These are phyloP conservation scores for Apostichopus parvimensis DNA, from an alignment of 35 echinoderm and acorn worm species.

Conservation along the genomic window DNA sequence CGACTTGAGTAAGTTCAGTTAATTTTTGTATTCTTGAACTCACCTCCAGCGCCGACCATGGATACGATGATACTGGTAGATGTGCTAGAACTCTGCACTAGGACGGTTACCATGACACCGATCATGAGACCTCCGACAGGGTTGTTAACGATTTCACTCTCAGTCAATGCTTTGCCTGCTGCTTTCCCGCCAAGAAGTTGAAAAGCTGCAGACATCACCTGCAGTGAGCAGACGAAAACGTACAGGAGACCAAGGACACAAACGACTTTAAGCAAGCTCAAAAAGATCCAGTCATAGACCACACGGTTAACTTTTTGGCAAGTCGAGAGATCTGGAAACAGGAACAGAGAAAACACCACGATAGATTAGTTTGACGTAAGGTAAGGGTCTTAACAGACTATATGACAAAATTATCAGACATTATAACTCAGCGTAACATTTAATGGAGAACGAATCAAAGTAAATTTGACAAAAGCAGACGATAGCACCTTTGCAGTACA, in stretches of 20 bases:
- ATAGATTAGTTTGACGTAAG: no score
- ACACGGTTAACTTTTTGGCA: constrained; percentile 39
- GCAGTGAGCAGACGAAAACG: constrained; percentile 89
- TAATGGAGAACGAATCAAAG: no score
- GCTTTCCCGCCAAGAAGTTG: constrained; percentile 75
- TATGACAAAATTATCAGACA: no score
- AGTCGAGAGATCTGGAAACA: constrained; percentile 15
- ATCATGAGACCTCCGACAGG: constrained; percentile 74
- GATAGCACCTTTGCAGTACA: no score
- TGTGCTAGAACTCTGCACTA: constrained; percentile 76
- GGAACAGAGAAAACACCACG: not conserved
- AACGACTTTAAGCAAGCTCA: constrained; percentile 38
- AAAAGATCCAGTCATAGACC: constrained; percentile 30
- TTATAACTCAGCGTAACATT: no score
- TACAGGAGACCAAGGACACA: constrained; percentile 70
- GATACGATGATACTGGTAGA: constrained; percentile 69
- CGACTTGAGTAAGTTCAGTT: no score
- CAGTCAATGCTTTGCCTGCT: constrained; percentile 58
- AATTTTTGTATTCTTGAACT: not conserved
- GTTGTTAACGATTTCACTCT: constrained; percentile 67
- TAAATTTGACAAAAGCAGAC: not conserved
- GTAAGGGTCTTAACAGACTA: no score
- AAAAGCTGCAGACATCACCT: constrained; percentile 84
- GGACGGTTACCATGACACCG: constrained; percentile 66
- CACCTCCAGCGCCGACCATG: constrained; percentile 69